A percentile compares a stretch with the other conserved stretches of the same genome.
phyloP scores from a whole-genome alignment of 2,113 vertebrate species.

The Axis porcinus region DNA sequence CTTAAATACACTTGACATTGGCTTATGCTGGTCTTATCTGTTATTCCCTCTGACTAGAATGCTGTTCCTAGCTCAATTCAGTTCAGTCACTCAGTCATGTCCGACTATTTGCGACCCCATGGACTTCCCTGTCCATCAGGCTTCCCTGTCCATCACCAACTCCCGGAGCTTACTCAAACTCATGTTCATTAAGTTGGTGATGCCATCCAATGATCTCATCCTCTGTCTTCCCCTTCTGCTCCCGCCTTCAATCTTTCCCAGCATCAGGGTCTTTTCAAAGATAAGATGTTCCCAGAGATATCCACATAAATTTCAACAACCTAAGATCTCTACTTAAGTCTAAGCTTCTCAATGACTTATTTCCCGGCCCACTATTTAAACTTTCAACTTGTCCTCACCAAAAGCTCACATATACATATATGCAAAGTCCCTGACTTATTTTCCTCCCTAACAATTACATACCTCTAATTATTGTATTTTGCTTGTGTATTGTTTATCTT shows the following conservation, averaged over 20 bases:
- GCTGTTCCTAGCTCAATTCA: background rate
- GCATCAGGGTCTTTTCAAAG: background rate
- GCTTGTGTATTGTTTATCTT: background rate
- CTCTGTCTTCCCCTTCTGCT: background rate
- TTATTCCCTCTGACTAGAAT: background rate
- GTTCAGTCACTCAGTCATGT: background rate
- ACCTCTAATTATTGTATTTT: background rate
- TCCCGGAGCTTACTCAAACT: background rate
- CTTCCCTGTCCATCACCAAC: background rate
- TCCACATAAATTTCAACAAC: background rate
- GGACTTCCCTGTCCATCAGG: background rate
- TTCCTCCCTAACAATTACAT: background rate
- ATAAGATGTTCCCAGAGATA: background rate
- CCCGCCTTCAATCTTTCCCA: background rate
- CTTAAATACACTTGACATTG: background rate
- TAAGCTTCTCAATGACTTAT: background rate
- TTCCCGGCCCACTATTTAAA: background rate
- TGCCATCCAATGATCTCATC: background rate
- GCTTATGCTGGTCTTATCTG: background rate
- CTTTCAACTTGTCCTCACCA: background rate
- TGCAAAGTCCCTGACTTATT: background rate
- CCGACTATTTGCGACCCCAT: background rate
- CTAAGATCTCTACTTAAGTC: background rate
- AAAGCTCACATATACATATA: background rate
- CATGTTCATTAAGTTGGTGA: background rate